Evolutionary conservation across 2,888 invertebrate species (phyloP).

Genomic region (Conomelus anceps): DNA sequence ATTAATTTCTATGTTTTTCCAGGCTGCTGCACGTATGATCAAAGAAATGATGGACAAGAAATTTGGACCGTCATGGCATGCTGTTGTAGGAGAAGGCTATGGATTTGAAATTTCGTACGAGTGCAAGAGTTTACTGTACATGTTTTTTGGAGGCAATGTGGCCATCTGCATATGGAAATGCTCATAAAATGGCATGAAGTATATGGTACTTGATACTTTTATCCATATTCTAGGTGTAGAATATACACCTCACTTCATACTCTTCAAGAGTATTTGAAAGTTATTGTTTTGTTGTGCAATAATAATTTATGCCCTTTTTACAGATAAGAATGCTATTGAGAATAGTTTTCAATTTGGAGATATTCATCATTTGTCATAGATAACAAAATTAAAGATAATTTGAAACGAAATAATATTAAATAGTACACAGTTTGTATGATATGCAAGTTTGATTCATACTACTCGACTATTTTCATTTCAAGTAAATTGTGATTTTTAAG

Average conservation of each 20-base stretch:
- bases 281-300: not conserved
- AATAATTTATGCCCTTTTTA: not conserved
- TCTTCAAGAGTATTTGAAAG: not conserved
- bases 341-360: not conserved
- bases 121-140: slow-evolving; percentile 75
- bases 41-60: slow-evolving; percentile 95
- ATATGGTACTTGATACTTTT: too few relatives aligned
- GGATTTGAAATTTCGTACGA: slow-evolving; percentile 91
- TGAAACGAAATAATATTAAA: too few relatives aligned
- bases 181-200: slow-evolving; percentile 48
- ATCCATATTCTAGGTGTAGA: not conserved
- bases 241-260: not conserved
- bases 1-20: slow-evolving; percentile 39
- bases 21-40: slow-evolving; percentile 86
- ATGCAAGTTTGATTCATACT: too few relatives aligned
- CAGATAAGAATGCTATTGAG: not conserved
- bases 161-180: slow-evolving; percentile 89
- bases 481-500: too few relatives aligned
- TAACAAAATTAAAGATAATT: too few relatives aligned
- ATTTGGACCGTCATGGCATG: slow-evolving; percentile 90
- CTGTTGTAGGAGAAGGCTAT: slow-evolving; percentile 92
- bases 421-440: too few relatives aligned
- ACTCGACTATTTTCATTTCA: too few relatives aligned
- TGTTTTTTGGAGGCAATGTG: slow-evolving; percentile 87
- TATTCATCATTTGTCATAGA: too few relatives aligned